phyloP scores from a whole-genome alignment of 2,113 vertebrate species.

The Mugil cephalus region DNA sequence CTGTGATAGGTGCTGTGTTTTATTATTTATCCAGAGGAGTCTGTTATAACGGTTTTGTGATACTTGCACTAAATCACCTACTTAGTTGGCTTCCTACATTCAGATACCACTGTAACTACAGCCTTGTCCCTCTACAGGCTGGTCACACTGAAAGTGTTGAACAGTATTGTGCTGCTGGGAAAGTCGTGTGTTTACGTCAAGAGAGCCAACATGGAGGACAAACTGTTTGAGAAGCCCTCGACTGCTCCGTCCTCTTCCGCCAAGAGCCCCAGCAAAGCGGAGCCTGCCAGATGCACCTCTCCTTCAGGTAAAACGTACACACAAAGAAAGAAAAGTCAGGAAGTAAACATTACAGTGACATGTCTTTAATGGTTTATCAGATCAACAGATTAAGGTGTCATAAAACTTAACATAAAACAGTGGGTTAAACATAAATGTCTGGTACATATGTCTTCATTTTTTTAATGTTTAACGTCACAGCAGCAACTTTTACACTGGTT shows the following conservation, averaged over 20 bases:
- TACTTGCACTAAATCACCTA: too few species aligned
- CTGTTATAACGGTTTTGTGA: not conserved
- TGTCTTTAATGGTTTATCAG: too few species aligned
- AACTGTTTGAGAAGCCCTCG: constrained; percentile 86
- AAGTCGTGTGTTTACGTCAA: constrained; percentile 97
- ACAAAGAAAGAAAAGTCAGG: not conserved
- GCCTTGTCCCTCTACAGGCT: constrained; percentile 81
- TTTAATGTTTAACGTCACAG: too few species aligned
- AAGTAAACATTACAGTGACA: not conserved
- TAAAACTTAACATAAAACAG: too few species aligned
- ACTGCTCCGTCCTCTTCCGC: constrained; percentile 74
- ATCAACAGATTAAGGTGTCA: too few species aligned
- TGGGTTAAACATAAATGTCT: too few species aligned
- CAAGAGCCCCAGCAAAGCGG: constrained; percentile 82
- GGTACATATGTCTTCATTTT: too few species aligned
- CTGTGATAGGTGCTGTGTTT: too few species aligned
- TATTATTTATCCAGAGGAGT: too few species aligned
- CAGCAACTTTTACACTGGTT: not conserved
- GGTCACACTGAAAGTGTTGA: constrained; percentile 94
- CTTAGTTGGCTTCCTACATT: not conserved
- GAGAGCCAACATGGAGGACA: constrained; percentile 97
- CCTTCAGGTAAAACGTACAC: constrained; percentile 83
- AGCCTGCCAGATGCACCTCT: constrained; percentile 79
- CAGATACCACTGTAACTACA: not conserved
- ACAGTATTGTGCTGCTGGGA: constrained; percentile 96